Evolutionary conservation across 2,113 vertebrate species (phyloP), one percentile per base, ranked within the genome.

Genomic region (Coptodon rendalli): DNA sequence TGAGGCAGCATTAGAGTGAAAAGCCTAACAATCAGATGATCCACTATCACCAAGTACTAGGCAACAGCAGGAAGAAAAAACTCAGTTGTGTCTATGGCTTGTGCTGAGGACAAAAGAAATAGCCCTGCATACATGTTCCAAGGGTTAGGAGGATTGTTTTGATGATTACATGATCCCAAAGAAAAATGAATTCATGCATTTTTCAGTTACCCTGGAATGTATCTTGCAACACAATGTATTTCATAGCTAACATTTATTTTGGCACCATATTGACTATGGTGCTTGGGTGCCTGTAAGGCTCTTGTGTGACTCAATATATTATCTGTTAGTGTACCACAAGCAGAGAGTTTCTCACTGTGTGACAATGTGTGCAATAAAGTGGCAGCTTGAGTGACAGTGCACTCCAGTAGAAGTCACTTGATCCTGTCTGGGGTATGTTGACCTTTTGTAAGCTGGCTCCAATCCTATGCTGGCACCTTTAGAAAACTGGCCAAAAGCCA

Each of bases 361-460:
- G 71, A 78, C 71, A 78, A 78, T 76, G 63, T 71, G 57, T 7
- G 83, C 24, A 16, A 73, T 82, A 82, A 87, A 85, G 83, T 68
- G 61, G 84, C 40, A 36, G 50, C 56, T 48, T 88, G 82, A 93
- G 91, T 95, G 92, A 94, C 84, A 66, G 81, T 85, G 88, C 83
- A 89, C 50, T 88, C 76, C 87, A 90, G 86, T 48, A 52, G 50
- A 66, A 91, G 95, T 94, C 95, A 94, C 93, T 90, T 90, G 95
- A 96, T 93, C 90, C 90, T 36, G 45, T 93, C 91, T 93, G 92
- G 78, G 88, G 80, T 89, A 92, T 92, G 88, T n/a, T 95, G 95
- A 96, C 96, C 95, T 96, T 97, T 96, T 85, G 81, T 86, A 81
- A 82, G 4, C 34, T 95, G 91, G 91, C 90, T 83, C 29, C 86